phyloP scores from a whole-genome alignment of 1,140 invertebrate species.

The Homarus americanus region DNA sequence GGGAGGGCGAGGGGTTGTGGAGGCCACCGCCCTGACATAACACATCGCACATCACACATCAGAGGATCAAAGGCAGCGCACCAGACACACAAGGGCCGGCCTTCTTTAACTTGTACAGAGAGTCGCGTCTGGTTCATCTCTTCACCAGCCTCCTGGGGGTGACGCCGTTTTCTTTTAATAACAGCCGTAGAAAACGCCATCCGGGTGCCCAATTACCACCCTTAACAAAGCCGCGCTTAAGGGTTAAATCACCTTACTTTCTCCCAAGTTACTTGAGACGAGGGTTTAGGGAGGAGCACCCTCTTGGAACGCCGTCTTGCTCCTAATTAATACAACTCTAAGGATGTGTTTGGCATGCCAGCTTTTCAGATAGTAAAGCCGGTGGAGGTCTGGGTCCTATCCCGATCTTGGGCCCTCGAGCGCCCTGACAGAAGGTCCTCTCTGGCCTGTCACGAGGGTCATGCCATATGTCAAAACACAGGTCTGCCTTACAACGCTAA shows the following conservation, averaged over 20 bases:
- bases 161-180: slow-evolving; percentile 24
- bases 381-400: slow-evolving; percentile 18
- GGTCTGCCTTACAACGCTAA: slow-evolving; percentile 49
- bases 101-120: slow-evolving; percentile 52
- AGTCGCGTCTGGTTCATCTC: slow-evolving; percentile 54
- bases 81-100: slow-evolving; percentile 42
- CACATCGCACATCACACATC: slow-evolving; percentile 67
- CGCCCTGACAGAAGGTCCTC: neutral
- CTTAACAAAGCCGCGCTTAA: neutral
- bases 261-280: slow-evolving; percentile 14
- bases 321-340: slow-evolving; percentile 68
- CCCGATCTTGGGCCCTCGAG: slow-evolving; percentile 23
- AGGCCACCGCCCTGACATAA: slow-evolving; percentile 56
- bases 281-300: slow-evolving; percentile 9
- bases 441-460: slow-evolving; percentile 32
- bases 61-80: slow-evolving; percentile 52
- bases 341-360: slow-evolving; percentile 68
- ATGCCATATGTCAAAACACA: slow-evolving; percentile 67
- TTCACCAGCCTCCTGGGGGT: slow-evolving; percentile 16
- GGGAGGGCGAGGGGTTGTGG: slow-evolving; percentile 28
- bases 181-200: slow-evolving; percentile 37
- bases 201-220: slow-evolving; percentile 27
- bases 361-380: slow-evolving; percentile 57
- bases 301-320: slow-evolving; percentile 56
- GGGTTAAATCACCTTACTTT: slow-evolving; percentile 4